Evolutionary conservation across 2,113 vertebrate species (phyloP).

Genomic region (Grantiella picta): DNA sequence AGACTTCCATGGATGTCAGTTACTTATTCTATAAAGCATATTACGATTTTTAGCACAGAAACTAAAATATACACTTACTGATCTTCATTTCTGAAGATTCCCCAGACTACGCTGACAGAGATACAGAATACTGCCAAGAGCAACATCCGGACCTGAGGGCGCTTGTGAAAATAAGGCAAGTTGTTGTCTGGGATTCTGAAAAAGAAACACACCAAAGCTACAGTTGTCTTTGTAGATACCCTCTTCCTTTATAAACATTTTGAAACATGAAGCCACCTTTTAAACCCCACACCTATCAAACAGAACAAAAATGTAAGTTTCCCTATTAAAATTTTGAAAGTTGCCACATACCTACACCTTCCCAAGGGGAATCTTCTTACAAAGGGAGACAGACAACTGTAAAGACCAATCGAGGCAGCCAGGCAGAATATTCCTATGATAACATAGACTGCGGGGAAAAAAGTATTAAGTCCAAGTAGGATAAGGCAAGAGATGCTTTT

Average conservation of each 20-base stretch:
- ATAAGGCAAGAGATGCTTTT: background rate
- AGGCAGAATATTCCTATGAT: slow-evolving; percentile 94
- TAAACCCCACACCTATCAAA: background rate
- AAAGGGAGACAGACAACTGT: slow-evolving; percentile 90
- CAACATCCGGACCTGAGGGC: slow-evolving; percentile 85
- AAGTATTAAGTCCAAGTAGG: background rate
- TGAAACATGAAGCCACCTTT: background rate
- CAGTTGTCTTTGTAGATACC: background rate
- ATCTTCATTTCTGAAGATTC: slow-evolving; percentile 91
- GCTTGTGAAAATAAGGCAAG: slow-evolving; percentile 90
- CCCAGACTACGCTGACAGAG: slow-evolving; percentile 85
- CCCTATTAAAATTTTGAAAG: background rate
- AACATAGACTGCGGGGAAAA: slow-evolving; percentile 78
- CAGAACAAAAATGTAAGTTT: background rate
- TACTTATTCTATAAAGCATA: background rate
- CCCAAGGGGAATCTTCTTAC: slow-evolving; percentile 87
- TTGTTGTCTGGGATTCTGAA: slow-evolving; percentile 86
- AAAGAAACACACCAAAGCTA: background rate
- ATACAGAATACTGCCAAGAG: slow-evolving; percentile 83
- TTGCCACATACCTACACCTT: slow-evolving; percentile 83
- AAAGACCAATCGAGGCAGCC: slow-evolving; percentile 90
- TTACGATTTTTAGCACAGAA: background rate
- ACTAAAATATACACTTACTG: slow-evolving; percentile 78
- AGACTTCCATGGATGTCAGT: background rate
- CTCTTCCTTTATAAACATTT: background rate